Conservation (phyloP, 2,797 vertebrate genomes). For the Acanthiza pusilla region DNA sequence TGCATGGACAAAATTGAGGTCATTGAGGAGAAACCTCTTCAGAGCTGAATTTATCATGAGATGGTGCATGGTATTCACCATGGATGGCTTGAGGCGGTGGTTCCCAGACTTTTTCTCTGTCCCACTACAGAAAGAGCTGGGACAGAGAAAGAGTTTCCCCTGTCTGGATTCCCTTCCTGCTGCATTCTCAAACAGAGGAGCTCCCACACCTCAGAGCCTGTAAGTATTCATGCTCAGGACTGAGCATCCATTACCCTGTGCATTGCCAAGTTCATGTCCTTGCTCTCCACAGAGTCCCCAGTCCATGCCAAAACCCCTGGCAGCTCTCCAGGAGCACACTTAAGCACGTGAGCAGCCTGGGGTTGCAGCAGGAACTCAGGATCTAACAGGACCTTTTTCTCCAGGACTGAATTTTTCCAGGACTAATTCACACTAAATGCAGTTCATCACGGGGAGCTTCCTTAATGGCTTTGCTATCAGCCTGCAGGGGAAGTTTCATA, state of each 20-base stretch:
- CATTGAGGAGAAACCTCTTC: neutral
- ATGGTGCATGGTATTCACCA: accelerated
- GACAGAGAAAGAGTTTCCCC: neutral
- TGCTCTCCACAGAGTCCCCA: neutral
- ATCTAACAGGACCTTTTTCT: neutral
- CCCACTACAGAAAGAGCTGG: neutral
- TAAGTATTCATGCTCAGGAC: neutral
- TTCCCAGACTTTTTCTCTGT: neutral
- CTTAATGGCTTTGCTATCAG: neutral
- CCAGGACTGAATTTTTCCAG: neutral
- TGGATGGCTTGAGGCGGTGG: neutral
- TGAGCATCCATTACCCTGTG: accelerated
- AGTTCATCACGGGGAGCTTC: neutral
- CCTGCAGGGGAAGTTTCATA: neutral
- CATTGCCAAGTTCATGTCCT: neutral
- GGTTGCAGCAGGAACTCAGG: neutral
- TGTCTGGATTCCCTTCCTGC: neutral
- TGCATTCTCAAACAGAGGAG: neutral
- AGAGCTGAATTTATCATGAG: neutral
- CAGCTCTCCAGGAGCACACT: neutral
- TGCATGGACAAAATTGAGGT: neutral
- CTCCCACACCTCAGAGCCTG: neutral
- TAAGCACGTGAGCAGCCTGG: neutral
- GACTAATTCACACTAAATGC: neutral
- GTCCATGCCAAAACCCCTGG: neutral